Base-by-base conservation (phyloP, 2,797 vertebrate species). In the Ceryle rudis region DNA sequence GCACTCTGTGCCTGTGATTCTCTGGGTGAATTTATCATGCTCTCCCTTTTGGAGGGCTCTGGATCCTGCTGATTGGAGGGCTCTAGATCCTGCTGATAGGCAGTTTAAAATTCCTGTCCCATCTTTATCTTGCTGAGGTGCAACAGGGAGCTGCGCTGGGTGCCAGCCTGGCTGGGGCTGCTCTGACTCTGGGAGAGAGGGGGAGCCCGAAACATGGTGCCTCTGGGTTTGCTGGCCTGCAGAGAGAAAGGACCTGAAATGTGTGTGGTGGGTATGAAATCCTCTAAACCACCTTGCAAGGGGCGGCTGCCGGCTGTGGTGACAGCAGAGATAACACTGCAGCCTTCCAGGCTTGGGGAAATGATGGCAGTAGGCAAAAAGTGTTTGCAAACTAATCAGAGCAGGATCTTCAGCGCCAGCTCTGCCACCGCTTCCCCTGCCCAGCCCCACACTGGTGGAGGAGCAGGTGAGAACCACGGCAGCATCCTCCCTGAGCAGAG, bases 11-110 rank as follows among this genome's bases (percentile, higher is more conserved):
- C 77, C 85, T 95, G 55, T 86, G 95, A 93, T 93, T 95, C 94
- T 91, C 83, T 25, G 87, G 83, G 84, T 86, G 91, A 66, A 96
- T 97, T 97, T 92, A 89, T 97, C 95, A 90, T 8, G 41, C 10
- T 6, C 44, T 89, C 60, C 49, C 60, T 85, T 97, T 95, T n/a
- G 5, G 67, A 95, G 77, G 55, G 39, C 39, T 95, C 95, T 70
- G 70, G 78, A 75, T 90, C 65, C 71, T 3, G 25, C 88, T 66
- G 79, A 69, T 54, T n/a, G 5, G 67, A 95, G 77, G 55, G 39
- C 39, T 95, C 95, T 70, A 72, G 78, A 75, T 90, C 65, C 71
- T 3, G 25, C 88, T 66, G 79, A 69, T 54, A 79, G 92, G 83
- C 33, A 29, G 20, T 86, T 98, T 90, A 92, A 88, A 91, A 96